Evolutionary conservation across 2,113 vertebrate species (phyloP).

Genomic region (Gymnobelideus leadbeateri): DNA sequence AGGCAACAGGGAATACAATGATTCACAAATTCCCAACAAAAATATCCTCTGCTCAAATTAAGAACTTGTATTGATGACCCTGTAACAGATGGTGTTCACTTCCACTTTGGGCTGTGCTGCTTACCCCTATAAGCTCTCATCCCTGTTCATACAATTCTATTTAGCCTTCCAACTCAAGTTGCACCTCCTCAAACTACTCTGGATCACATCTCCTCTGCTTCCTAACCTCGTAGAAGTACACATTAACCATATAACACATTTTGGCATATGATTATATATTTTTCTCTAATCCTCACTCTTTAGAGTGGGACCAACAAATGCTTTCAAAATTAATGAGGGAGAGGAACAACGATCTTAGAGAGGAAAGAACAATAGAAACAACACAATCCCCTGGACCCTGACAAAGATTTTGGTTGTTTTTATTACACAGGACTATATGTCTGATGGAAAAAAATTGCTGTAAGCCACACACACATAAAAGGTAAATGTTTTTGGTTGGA

Average conservation of each 20-base stretch:
- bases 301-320: not conserved
- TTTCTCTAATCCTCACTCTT: not conserved
- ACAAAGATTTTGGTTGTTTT: not conserved
- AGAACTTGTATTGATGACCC: not conserved
- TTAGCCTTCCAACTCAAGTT: not conserved
- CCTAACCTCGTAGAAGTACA: not conserved
- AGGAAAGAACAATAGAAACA: not conserved
- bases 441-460: not conserved
- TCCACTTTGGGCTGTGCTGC: not conserved
- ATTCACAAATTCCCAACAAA: not conserved
- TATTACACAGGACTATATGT: not conserved
- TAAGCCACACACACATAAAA: not conserved
- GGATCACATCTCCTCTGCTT: not conserved
- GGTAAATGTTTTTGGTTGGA: not conserved
- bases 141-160: not conserved
- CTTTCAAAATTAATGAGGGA: not conserved
- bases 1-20: not conserved
- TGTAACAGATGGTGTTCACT: not conserved
- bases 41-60: not conserved
- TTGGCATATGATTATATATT: not conserved
- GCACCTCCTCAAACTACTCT: not conserved
- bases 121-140: not conserved
- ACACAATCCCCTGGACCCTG: not conserved
- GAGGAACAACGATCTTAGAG: not conserved
- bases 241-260: not conserved